Evolutionary conservation across 2,797 vertebrate genomes (phyloP), one percentile per base, ranked within the genome.

Genomic region (Huso huso): DNA sequence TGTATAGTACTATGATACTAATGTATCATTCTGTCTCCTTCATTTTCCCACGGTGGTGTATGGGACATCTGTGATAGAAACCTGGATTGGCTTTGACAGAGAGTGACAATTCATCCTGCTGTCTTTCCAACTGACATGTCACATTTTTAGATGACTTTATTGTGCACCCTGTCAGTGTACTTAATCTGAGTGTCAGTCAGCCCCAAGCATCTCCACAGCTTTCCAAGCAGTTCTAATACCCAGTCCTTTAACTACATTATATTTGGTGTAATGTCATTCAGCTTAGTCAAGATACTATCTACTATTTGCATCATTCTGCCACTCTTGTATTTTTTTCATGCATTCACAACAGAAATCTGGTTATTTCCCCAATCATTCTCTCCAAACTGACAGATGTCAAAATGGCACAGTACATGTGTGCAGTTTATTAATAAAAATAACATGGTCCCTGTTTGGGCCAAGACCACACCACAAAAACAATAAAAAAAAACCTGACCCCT

Each of bases 141-240:
- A 95, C 81, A 83, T 89, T 89, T 91, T 92, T 92, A 91, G 91
- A 94, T 86, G 90, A 87, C 82, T 90, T 92, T 90, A 94, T 91
- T 95, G 92, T 94, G 92, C 84, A 71, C 83, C 86, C 92, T 91
- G 94, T 93, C 95, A 93, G 88, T 71, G 86, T 88, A 86, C 93
- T 94, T 92, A 91, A 93, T 95, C 92, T 90, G 84, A 78, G 90
- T 89, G 89, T 90, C 89, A 91, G 82, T 88, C 90, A 89, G 87
- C 81, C 79, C 74, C 51, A 75, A 81, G 86, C 84, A 73, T 79
- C 49, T 69, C 84, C 78, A 78, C 72, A 71, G 82, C 83, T 79
- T 80, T 78, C 77, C 70, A 80, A 72, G 88, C 87, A 86, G 80
- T 73, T 75, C 84, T 91, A 88, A 87, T 89, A 80, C 90, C 86